Evolutionary conservation across 2,797 vertebrate species (phyloP).

Genomic region (Mus minutoides): DNA sequence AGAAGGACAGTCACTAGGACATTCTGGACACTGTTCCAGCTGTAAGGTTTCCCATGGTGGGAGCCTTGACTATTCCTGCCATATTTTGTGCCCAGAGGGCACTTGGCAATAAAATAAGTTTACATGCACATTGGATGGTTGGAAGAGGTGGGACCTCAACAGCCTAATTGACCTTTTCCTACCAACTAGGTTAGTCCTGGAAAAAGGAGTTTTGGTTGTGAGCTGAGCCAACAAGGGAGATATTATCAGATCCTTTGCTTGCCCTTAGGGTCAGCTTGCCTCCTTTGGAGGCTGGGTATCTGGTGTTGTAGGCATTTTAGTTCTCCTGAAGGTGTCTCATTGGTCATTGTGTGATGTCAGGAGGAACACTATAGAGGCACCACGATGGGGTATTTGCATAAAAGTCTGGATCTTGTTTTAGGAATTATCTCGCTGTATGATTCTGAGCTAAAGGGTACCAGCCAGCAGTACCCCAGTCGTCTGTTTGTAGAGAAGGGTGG

Average conservation of each 20-base stretch:
- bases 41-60: neutral
- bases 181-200: neutral
- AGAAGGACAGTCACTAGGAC: neutral
- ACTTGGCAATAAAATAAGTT: neutral
- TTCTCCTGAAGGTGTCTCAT: neutral
- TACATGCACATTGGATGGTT: neutral
- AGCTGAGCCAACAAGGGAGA: neutral
- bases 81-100: neutral
- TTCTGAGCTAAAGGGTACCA: neutral
- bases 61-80: neutral
- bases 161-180: neutral
- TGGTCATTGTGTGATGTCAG: neutral
- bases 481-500: neutral
- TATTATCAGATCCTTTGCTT: conserved; percentile 29
- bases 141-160: neutral
- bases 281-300: neutral
- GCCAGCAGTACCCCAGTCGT: neutral
- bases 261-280: neutral
- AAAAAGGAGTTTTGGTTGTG: neutral
- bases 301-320: neutral
- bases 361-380: neutral
- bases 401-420: neutral
- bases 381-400: neutral
- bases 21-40: neutral
- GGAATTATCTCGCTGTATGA: neutral